A percentile compares a stretch with the other conserved stretches of the same genome.
phyloP scores from a whole-genome alignment of 64 coral and sea anemone species.

The Pachyseris speciosa region DNA sequence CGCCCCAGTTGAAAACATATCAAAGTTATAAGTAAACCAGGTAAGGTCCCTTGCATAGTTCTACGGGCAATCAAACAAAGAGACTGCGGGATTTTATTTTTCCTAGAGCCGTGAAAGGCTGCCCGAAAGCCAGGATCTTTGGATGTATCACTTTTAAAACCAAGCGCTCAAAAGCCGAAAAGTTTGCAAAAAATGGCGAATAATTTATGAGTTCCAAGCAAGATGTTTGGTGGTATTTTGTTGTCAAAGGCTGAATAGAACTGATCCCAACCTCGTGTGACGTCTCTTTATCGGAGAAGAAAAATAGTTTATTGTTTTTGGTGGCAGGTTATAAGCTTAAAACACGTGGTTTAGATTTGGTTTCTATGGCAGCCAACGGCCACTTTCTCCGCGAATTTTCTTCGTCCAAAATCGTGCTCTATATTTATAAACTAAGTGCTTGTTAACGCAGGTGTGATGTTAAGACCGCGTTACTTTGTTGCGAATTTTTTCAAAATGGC shows the following conservation, averaged over 20 bases:
- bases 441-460: too few relatives aligned
- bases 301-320: not conserved
- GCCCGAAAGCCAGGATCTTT: not conserved
- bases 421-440: too few relatives aligned
- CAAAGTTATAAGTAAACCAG: not conserved
- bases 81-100: too few relatives aligned
- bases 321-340: not conserved
- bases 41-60: not conserved
- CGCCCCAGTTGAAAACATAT: not conserved
- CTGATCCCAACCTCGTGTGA: not conserved
- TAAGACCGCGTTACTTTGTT: too few relatives aligned
- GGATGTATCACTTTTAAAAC: not conserved
- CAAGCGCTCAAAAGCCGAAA: not conserved
- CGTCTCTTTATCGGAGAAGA: not conserved
- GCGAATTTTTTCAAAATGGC: too few relatives aligned
- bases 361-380: constrained; percentile 8
- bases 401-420: too few relatives aligned
- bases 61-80: not conserved
- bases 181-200: constrained; percentile 1
- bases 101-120: not conserved
- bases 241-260: not conserved
- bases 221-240: constrained; percentile 30
- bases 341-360: not conserved
- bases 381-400: too few relatives aligned
- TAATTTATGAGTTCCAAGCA: constrained; percentile 13